Percentiles rank a stretch among this genome's conserved stretches.
Conservation (phyloP, 2,888 invertebrate species). For the Phrixothrix hirtus region DNA sequence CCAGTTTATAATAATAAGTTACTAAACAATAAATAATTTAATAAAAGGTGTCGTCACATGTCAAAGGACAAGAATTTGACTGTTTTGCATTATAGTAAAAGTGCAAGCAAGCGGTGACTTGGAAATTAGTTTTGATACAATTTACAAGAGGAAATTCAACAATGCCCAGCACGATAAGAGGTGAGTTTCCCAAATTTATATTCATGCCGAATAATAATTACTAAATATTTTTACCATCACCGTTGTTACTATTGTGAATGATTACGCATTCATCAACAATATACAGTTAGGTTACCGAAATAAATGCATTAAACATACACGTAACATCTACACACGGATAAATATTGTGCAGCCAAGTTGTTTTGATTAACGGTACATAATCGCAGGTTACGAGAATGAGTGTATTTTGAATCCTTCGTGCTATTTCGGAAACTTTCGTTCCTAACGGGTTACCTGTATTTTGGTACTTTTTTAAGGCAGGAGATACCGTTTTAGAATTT, state of each 20-base stretch:
- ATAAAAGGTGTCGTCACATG: constrained; percentile 16
- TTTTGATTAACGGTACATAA: constrained; percentile 21
- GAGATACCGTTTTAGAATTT: constrained; percentile 41
- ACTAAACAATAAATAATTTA: not conserved
- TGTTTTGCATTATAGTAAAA: constrained; percentile 23
- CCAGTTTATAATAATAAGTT: constrained; percentile 1
- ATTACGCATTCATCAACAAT: not conserved
- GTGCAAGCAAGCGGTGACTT: constrained; percentile 24
- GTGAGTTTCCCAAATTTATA: constrained; percentile 41
- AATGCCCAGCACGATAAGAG: constrained; percentile 58
- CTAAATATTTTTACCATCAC: constrained; percentile 7
- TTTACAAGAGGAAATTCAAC: constrained; percentile 47
- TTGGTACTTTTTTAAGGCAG: constrained; percentile 32
- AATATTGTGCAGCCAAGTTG: constrained; percentile 5
- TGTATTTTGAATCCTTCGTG: constrained; percentile 25
- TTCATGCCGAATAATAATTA: not conserved
- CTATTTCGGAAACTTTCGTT: constrained; percentile 25
- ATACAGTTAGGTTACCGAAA: constrained; percentile 1
- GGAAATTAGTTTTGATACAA: constrained; percentile 25
- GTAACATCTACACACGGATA: not conserved
- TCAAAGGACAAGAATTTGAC: constrained; percentile 23
- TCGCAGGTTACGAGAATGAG: constrained; percentile 23
- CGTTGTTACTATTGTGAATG: not conserved
- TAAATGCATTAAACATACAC: not conserved
- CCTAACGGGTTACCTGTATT: constrained; percentile 30